Conservation (phyloP, 2,797 vertebrate genomes). For the Pipistrellus pygmaeus region DNA sequence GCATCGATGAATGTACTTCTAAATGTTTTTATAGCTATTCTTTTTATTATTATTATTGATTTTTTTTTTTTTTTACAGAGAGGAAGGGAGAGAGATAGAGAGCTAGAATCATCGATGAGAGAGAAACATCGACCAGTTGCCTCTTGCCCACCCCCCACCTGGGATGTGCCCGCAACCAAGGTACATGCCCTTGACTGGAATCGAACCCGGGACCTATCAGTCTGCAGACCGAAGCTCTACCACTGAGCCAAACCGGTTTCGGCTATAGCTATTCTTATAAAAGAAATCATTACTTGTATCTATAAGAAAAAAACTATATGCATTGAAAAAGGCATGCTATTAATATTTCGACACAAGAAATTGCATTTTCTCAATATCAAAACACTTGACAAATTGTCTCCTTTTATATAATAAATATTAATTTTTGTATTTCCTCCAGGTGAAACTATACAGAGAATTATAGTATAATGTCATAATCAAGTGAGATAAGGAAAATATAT, state of each 20-base stretch:
- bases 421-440: constrained; percentile 61
- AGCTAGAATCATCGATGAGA: no score
- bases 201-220: no score
- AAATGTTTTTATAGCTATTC: constrained; percentile 1
- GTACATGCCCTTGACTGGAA: no score
- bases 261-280: neutral
- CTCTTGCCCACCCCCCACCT: no score
- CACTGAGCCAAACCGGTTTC: no score
- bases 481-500: constrained; percentile 71
- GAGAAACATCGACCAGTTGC: no score
- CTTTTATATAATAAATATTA: constrained; percentile 60
- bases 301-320: constrained; percentile 53
- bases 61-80: no score
- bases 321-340: constrained; percentile 50
- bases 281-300: constrained; percentile 37
- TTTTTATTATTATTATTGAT: no score
- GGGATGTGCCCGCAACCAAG: no score
- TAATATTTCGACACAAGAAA: constrained; percentile 57
- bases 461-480: constrained; percentile 31
- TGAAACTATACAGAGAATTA: constrained; percentile 61
- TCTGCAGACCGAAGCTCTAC: no score
- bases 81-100: no score
- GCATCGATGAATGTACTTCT: neutral
- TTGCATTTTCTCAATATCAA: constrained; percentile 63
- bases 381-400: constrained; percentile 33